Base-by-base conservation (phyloP, 35 echinoderm and acorn worm genomes). In the Patiria miniata region DNA sequence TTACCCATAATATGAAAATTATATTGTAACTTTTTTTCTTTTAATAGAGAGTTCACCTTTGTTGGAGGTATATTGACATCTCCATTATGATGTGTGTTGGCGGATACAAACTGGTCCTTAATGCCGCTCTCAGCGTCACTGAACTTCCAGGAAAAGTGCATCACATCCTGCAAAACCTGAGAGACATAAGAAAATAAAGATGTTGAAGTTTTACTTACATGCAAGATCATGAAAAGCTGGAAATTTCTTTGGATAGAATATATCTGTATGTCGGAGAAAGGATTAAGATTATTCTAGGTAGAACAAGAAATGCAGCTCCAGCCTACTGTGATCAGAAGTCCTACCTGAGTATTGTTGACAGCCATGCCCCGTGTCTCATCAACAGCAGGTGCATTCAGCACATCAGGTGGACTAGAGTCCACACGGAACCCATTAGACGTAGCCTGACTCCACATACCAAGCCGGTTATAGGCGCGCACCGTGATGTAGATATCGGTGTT, bases 81-180 rank as follows among this genome's bases (percentile, higher is more conserved):
- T 53, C 44, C 77, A 38, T 82, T 19, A 42, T 89, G 87, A 68
- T 89, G 77, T 8, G 87, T 82, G 12, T 26, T 42, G 8, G 82
- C 87, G 12, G 87, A 89, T 55, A 89, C 21, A 19, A 61, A 82
- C 9, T 89, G 87, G 19, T 39, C 19, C 17, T 68, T 37, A 12
- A 89, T 82, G 8, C 77, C 77, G 68, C 87, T 89, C 37, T 89
- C 87, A 22, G 33, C 22, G 78, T 89, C 87, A 40, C 15, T 23
- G 44, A 89, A 89, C 53, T 89, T 36, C 87, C 87, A 89, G 0
- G 9, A 14, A 22, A 89, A 39, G 33, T 18, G 38, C 6, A 89
- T 53, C 12, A 89, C 8, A 22, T 78, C 80, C 16, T 42, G 18
- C 10, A 61, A 22, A 30, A 89, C 78, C 87, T 89, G 61, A 0